Evolutionary conservation across 2,113 vertebrate genomes (phyloP).

Genomic region (Ictidomys tridecemlineatus): DNA sequence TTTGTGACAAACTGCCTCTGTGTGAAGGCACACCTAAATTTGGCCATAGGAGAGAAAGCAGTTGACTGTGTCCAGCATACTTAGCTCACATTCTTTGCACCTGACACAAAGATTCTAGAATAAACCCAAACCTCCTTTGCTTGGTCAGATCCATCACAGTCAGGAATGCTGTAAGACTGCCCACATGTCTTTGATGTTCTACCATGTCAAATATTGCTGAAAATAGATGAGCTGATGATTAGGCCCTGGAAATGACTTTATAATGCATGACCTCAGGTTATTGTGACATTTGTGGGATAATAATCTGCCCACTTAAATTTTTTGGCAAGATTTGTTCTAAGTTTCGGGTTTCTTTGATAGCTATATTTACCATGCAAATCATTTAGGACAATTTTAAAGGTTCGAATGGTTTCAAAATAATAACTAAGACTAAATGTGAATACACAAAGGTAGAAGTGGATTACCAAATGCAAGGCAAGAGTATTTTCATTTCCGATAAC

Average conservation of each 20-base stretch:
- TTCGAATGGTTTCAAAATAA: slow-evolving; percentile 47
- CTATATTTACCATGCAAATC: not conserved
- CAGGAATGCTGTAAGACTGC: not conserved
- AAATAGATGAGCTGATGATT: slow-evolving; percentile 33
- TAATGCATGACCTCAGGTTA: not conserved
- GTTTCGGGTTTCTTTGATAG: slow-evolving; percentile 22
- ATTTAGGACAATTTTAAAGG: slow-evolving; percentile 23
- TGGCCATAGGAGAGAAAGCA: not conserved
- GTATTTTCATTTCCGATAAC: slow-evolving; percentile 67
- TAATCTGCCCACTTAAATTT: not conserved
- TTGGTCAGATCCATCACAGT: not conserved
- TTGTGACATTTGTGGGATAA: not conserved
- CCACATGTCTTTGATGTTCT: not conserved
- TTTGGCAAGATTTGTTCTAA: not conserved
- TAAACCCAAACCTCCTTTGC: not conserved
- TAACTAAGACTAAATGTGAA: slow-evolving; percentile 20
- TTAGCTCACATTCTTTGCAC: not conserved
- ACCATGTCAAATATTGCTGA: not conserved
- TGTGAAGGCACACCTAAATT: not conserved
- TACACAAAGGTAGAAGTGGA: slow-evolving; percentile 24
- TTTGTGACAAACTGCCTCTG: not conserved
- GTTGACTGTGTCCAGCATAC: not conserved
- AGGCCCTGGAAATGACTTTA: not conserved
- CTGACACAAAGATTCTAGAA: slow-evolving; percentile 28
- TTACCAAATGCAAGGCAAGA: slow-evolving; percentile 1